Evolutionary conservation across 2,797 vertebrate genomes (phyloP).

Genomic region (Sebastes dallii): DNA sequence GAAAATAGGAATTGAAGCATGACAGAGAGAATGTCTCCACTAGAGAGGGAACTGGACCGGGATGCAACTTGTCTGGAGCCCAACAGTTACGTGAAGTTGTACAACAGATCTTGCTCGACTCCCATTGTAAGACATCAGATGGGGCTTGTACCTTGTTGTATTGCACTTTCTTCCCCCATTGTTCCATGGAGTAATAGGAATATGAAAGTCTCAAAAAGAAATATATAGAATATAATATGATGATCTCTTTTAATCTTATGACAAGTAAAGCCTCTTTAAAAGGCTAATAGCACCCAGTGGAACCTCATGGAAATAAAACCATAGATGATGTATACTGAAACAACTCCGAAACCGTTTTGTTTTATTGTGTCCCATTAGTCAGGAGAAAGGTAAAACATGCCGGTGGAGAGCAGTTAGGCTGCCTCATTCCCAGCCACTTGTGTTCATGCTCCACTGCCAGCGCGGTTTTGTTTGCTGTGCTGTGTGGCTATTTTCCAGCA

Average conservation of each 20-base stretch:
- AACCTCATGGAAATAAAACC: not conserved
- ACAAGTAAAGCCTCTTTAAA: not conserved
- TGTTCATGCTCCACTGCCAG: conserved; percentile 23
- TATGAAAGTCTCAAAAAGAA: not conserved
- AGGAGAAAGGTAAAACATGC: conserved; percentile 4
- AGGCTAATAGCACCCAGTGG: not conserved
- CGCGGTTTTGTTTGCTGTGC: conserved; percentile 29
- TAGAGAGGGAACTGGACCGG: not conserved
- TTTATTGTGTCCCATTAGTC: conserved; percentile 4
- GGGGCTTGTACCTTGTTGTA: not conserved
- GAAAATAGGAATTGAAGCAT: not conserved
- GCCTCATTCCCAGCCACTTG: conserved; percentile 21
- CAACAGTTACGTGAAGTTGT: not conserved
- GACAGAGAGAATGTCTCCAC: not conserved
- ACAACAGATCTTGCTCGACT: not conserved
- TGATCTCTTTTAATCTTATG: not conserved
- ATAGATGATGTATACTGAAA: not conserved
- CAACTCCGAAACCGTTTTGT: not conserved
- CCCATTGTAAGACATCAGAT: not conserved
- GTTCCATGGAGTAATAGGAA: not conserved
- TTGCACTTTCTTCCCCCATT: not conserved
- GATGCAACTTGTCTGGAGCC: not conserved
- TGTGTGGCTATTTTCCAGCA: conserved; percentile 26
- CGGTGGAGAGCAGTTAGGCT: not conserved
- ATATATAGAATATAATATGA: not conserved